A percentile compares a stretch with the other conserved stretches of the same genome.
These are phyloP conservation scores for Graphium colonna DNA, from an alignment of 2,888 invertebrate species.

Conservation along the genomic window DNA sequence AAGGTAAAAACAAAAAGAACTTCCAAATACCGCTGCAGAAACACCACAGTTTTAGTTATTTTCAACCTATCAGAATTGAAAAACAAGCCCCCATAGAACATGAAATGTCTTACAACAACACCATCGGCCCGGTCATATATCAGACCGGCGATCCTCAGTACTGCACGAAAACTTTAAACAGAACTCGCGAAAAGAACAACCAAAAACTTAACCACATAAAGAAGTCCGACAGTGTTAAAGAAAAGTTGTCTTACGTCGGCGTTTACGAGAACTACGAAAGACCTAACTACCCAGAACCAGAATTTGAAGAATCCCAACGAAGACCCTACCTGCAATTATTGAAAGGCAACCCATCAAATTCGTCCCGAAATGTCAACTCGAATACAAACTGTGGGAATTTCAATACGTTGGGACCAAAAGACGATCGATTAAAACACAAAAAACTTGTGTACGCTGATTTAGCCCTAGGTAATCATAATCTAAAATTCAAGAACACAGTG, in stretches of 20 bases:
- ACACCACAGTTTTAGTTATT: conserved; percentile 84
- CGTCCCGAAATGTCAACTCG: conserved; percentile 64
- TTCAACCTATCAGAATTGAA: conserved; percentile 82
- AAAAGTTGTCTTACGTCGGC: conserved; percentile 74
- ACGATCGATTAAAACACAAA: conserved; percentile 71
- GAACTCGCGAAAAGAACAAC: conserved; percentile 68
- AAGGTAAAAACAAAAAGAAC: conserved; percentile 80
- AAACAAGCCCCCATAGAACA: conserved; percentile 75
- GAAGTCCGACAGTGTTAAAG: conserved; percentile 73
- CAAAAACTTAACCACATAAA: conserved; percentile 71
- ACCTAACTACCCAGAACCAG: conserved; percentile 69
- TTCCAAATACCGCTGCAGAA: conserved; percentile 83
- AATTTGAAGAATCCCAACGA: conserved; percentile 66
- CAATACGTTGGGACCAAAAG: conserved; percentile 60
- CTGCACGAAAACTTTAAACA: conserved; percentile 72
- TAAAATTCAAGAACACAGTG: conserved; percentile 79
- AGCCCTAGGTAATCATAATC: conserved; percentile 78
- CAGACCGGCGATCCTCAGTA: conserved; percentile 66
- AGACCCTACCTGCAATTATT: conserved; percentile 68
- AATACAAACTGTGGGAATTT: conserved; percentile 59
- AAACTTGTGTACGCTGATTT: conserved; percentile 76
- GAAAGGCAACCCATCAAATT: conserved; percentile 74
- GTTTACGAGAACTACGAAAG: conserved; percentile 72
- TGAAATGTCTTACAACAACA: conserved; percentile 67
- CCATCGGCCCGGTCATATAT: conserved; percentile 71